phyloP scores from a whole-genome alignment of 2,888 invertebrate species.

The Pterobdella sp. region DNA sequence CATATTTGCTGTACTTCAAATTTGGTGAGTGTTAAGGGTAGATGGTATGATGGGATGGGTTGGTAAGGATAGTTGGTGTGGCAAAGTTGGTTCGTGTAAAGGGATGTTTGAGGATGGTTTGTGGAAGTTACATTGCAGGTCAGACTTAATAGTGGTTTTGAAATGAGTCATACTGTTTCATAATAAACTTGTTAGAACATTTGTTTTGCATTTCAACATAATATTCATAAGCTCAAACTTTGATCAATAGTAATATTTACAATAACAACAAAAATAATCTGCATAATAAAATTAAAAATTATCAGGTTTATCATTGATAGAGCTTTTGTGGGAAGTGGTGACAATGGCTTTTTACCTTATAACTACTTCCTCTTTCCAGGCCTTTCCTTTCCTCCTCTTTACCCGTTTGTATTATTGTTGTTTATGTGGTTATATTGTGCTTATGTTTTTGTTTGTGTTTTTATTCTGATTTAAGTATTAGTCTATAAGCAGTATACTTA shows the following conservation, averaged over 20 bases:
- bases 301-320: slow-evolving; percentile 18
- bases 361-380: slow-evolving; percentile 1
- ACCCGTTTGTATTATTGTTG: neutral
- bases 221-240: too few relatives aligned
- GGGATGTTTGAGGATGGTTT: too few relatives aligned
- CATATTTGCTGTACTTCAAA: slow-evolving; percentile 28
- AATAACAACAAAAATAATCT: neutral
- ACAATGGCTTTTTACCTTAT: slow-evolving; percentile 5
- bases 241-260: too few relatives aligned
- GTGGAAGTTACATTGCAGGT: too few relatives aligned
- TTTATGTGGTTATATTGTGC: neutral
- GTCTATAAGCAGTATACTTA: too few relatives aligned
- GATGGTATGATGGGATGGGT: neutral
- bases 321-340: slow-evolving; percentile 29
- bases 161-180: too few relatives aligned
- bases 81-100: neutral
- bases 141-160: too few relatives aligned
- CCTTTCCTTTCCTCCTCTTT: neutral
- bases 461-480: too few relatives aligned
- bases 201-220: too few relatives aligned
- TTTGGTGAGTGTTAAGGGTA: slow-evolving; percentile 18
- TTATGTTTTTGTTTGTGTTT: too few relatives aligned
- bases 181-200: too few relatives aligned
- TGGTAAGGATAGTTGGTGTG: neutral
- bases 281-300: neutral